Evolutionary conservation across 1,140 invertebrate species (phyloP), one percentile per base, ranked within the genome.

Genomic region (Apis dorsata): DNA sequence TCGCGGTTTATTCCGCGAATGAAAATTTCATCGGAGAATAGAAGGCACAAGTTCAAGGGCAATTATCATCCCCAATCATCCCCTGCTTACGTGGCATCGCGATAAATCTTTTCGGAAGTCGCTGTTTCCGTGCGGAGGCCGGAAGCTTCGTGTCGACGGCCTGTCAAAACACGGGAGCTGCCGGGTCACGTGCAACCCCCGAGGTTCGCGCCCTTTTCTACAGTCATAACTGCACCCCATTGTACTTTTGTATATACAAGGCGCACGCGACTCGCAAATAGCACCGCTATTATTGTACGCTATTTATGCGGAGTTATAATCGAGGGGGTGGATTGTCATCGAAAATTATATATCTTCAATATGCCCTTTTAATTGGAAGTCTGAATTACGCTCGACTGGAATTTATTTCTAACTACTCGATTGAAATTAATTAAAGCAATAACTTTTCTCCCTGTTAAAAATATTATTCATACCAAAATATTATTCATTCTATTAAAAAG

Each of bases 101-200:
- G 87, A 88, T 88, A 88, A 88, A 88, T 88, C 87, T 88, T 76
- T 87, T 88, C 87, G 86, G 87, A 88, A 88, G 83, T 87, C 73
- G 86, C 73, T 71, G 79, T 76, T 88, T 87, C 86, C 83, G 83
- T 51, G 53, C 71, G 59, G 28, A 80, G 73, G 55, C 85, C 89
- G 92, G 93, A 93, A 92, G 90, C 89, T 86, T 89, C 90, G 90
- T 88, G 89, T 91, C 89, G 89, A 81, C 88, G 86, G 86, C 80
- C 91, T 93, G 93, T 93, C 93, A 93, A 93, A 93, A 93, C 92
- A 93, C 85, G 72, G 83, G 90, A 89, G 90, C 89, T 84, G 63
- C 80, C 76, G 24, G 69, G 89, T 80, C 90, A 89, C 90, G 90
- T 91, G 91, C 87, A 81, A 87, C 84, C 90, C 89, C 85, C 86